Percentiles rank a stretch among this genome's conserved stretches.
Conservation (phyloP, 2,797 vertebrate genomes). For the Urosaurus nigricauda region DNA sequence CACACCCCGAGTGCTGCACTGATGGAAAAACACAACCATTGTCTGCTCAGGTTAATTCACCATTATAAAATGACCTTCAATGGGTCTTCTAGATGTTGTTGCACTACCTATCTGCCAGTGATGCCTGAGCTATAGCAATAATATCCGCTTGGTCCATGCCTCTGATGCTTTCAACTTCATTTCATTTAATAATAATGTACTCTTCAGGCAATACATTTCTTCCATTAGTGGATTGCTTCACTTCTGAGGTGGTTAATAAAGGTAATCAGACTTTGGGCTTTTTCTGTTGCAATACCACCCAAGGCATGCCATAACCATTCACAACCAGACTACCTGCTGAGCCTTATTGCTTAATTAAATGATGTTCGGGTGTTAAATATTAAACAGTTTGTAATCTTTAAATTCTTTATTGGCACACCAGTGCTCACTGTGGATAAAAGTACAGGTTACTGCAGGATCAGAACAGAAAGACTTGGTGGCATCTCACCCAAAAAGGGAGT, state of each 20-base stretch:
- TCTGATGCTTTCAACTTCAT: slow-evolving; percentile 49
- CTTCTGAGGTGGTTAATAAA: slow-evolving; percentile 63
- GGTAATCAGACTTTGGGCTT: slow-evolving; percentile 59
- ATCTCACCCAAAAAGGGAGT: not conserved
- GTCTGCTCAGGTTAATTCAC: slow-evolving; percentile 29
- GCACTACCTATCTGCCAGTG: slow-evolving; percentile 15
- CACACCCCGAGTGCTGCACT: not conserved
- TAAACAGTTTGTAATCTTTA: slow-evolving; percentile 59
- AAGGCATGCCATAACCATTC: slow-evolving; percentile 48
- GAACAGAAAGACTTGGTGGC: not conserved
- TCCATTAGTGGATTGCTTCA: slow-evolving; percentile 58
- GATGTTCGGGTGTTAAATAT: slow-evolving; percentile 59
- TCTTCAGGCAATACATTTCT: slow-evolving; percentile 59
- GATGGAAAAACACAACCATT: not conserved
- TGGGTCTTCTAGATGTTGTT: slow-evolving; percentile 46
- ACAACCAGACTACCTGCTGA: slow-evolving; percentile 2
- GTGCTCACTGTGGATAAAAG: slow-evolving; percentile 28
- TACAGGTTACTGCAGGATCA: slow-evolving; percentile 3
- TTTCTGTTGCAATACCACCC: slow-evolving; percentile 57
- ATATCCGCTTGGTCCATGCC: slow-evolving; percentile 44
- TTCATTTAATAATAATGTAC: slow-evolving; percentile 57
- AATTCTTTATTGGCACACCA: slow-evolving; percentile 41
- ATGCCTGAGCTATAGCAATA: slow-evolving; percentile 36
- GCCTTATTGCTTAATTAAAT: slow-evolving; percentile 61
- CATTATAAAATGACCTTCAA: slow-evolving; percentile 43